A percentile compares a stretch with the other conserved stretches of the same genome.
These are phyloP conservation scores for Drosophila sucinea DNA, from an alignment of 1,140 invertebrate species.

Conservation along the genomic window DNA sequence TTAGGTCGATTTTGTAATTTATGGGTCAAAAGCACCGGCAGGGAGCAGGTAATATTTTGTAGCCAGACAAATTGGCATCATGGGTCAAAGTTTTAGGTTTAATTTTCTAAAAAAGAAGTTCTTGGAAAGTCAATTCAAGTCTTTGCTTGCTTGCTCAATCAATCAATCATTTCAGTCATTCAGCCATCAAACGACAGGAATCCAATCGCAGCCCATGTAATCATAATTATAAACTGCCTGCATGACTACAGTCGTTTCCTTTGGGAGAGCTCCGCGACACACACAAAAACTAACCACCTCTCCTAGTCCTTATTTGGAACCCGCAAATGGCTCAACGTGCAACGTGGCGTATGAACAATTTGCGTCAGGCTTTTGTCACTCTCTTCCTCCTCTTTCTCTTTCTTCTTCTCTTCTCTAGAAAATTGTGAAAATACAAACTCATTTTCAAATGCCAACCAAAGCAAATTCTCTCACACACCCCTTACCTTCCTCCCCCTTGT, in stretches of 20 bases:
- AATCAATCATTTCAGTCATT: constrained; percentile 17
- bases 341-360: constrained; percentile 71
- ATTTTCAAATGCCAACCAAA: constrained; percentile 61
- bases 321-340: constrained; percentile 35
- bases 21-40: too few species aligned
- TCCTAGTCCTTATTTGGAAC: constrained; percentile 9
- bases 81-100: too few species aligned
- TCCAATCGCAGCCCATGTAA: constrained; percentile 67
- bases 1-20: background rate
- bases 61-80: too few species aligned
- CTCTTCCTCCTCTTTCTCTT: background rate
- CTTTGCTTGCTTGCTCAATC: background rate
- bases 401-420: background rate
- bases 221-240: constrained; percentile 61
- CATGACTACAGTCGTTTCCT: constrained; percentile 9
- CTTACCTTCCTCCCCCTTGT: background rate
- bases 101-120: too few species aligned
- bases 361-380: constrained; percentile 36
- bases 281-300: background rate
- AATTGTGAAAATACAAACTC: constrained; percentile 61
- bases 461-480: constrained; percentile 42
- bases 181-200: constrained; percentile 54
- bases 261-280: background rate
- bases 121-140: background rate
- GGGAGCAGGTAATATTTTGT: too few species aligned